Evolutionary conservation across 2,888 invertebrate species (phyloP), one percentile per base, ranked within the genome.

Genomic region (Apodemia duryi): DNA sequence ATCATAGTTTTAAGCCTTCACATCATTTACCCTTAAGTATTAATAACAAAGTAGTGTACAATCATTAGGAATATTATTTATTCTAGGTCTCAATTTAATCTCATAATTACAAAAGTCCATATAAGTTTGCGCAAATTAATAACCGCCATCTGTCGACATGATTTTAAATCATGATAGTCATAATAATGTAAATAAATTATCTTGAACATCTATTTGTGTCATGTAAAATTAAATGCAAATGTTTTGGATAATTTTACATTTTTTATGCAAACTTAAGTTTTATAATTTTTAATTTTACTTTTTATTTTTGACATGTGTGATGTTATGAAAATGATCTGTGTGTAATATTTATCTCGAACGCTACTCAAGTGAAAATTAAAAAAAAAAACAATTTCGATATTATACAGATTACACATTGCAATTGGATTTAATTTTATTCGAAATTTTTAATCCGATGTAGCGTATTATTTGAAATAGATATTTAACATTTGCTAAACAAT

Each of bases 21-120:
- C 64, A 46, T 64, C 60, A 46, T 38, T 62, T 57, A 63, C 63
- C 52, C 63, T 49, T 63, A 63, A 60, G 63, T 60, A 63, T 63
- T 63, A 66, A 60, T 66, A 63, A 66, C 60, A 49, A 60, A 66
- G 35, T 63, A 28, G 60, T 38, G 49, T 28, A 46, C 49, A 66
- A 63, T 28, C n/a, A 21, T 51, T 61, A 64, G 38, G 61, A 61
- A 35, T 49, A 49, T 63, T 63, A 46, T 63, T 66, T 63, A 61
- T 63, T 49, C 49, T 63, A 63, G 63, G 46, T 46, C 43, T 66
- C 43, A 51, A 62, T 51, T 62, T 62, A 49, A 62, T 41, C 13
- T 41, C 61, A 52, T 57, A 51, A 13, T 46, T 46, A 46, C 64
- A 49, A 43, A 35, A 64, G 46, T 49, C 46, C 28, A 46, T 13